These are phyloP conservation scores for Benthosema pterotum DNA, from an alignment of 2,797 vertebrate species.

Conservation along the genomic window DNA sequence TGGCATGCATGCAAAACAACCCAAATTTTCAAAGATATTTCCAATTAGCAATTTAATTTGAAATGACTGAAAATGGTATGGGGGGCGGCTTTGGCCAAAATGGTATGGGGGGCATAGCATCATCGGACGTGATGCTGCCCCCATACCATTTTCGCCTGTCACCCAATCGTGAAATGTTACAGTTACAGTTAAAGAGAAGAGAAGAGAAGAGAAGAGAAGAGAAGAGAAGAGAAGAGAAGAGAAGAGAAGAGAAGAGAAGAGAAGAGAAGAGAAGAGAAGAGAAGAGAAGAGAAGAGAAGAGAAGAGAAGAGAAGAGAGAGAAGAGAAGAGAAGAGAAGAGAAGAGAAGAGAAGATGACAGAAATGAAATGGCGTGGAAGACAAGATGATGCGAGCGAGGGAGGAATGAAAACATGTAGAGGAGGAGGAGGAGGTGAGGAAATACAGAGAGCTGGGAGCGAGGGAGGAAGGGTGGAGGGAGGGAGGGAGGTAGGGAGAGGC, in stretches of 20 bases:
- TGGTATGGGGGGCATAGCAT: too few species aligned
- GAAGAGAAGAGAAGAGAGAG: not conserved
- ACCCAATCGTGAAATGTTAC: too few species aligned
- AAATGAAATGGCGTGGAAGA: not conserved
- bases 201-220: not conserved
- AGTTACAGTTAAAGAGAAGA: not conserved
- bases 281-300: not conserved
- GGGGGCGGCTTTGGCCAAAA: too few species aligned
- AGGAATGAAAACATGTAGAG: not conserved
- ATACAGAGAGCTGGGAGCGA: not conserved
- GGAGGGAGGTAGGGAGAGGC: not conserved
- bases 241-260: not conserved
- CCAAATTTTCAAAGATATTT: too few species aligned
- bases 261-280: not conserved
- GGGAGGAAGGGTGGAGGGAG: too few species aligned
- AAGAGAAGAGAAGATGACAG: not conserved
- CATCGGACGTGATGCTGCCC: too few species aligned
- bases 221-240: not conserved
- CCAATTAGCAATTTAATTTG: too few species aligned
- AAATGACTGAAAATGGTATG: too few species aligned
- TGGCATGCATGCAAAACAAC: too few species aligned
- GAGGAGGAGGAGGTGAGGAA: not conserved
- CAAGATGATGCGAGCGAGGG: not conserved
- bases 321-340: constrained; percentile 10
- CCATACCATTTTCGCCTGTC: too few species aligned